Conservation (phyloP, 2,113 vertebrate species). For the Phyllopteryx taeniolatus region DNA sequence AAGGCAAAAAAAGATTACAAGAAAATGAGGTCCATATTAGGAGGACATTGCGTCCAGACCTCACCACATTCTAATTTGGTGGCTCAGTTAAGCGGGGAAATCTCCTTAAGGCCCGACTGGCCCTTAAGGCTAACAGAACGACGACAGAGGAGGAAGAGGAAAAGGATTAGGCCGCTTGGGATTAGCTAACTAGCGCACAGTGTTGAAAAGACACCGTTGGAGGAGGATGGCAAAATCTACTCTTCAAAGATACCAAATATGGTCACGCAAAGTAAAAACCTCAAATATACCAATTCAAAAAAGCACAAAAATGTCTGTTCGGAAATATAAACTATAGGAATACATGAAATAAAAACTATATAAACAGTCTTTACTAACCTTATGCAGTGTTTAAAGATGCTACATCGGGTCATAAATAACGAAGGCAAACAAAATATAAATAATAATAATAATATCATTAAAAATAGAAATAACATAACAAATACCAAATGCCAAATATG, state of each 20-base stretch:
- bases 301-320: neutral
- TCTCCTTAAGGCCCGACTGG: constrained; percentile 73
- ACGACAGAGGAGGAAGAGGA: constrained; percentile 25
- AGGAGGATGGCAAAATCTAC: constrained; percentile 17
- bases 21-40: constrained; percentile 55
- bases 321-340: neutral
- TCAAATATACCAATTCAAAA: neutral
- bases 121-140: constrained; percentile 61
- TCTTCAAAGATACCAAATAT: neutral
- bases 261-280: neutral
- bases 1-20: constrained; percentile 56
- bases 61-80: constrained; percentile 82
- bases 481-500: neutral
- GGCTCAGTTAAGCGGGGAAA: constrained; percentile 81
- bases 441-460: too few relatives aligned
- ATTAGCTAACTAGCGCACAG: constrained; percentile 47
- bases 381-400: too few relatives aligned
- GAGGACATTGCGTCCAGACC: constrained; percentile 55
- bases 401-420: too few relatives aligned
- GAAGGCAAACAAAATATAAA: too few relatives aligned
- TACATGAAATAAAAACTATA: too few relatives aligned
- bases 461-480: too few relatives aligned
- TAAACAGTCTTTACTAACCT: too few relatives aligned
- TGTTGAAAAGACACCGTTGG: constrained; percentile 34
- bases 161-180: constrained; percentile 57